Percentiles rank a stretch among this genome's conserved stretches.
phyloP scores from a whole-genome alignment of 2,888 invertebrate species.

The Aphidoletes aphidimyza region DNA sequence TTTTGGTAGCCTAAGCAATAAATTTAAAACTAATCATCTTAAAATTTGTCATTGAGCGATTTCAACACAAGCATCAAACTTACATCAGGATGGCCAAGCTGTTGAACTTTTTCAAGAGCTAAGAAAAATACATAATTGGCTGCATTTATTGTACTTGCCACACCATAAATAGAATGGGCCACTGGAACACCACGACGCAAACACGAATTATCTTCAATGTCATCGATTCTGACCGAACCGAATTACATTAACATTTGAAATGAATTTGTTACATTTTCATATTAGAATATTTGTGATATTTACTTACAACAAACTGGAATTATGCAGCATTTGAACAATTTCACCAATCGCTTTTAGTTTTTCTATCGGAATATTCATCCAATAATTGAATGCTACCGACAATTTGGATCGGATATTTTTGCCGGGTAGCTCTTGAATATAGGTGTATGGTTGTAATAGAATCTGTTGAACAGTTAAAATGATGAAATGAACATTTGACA shows the following conservation, averaged over 20 bases:
- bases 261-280: no score
- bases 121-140: constrained; percentile 95
- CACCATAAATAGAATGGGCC: constrained; percentile 95
- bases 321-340: constrained; percentile 95
- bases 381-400: constrained; percentile 91
- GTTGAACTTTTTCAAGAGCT: constrained; percentile 85
- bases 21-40: not conserved
- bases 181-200: constrained; percentile 92
- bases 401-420: constrained; percentile 91
- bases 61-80: not conserved
- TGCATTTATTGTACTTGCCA: constrained; percentile 94
- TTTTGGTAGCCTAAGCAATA: constrained; percentile 69
- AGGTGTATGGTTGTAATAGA: constrained; percentile 77
- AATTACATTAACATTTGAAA: no score
- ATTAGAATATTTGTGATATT: no score
- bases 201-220: constrained; percentile 97
- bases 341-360: constrained; percentile 87
- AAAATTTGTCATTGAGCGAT: not conserved
- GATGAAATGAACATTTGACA: constrained; percentile 4
- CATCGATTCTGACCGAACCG: constrained; percentile 83
- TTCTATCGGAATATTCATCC: constrained; percentile 90
- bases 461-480: not conserved
- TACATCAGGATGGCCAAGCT: constrained; percentile 83
- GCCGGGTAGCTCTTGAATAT: constrained; percentile 93
- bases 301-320: constrained; percentile 85